phyloP scores from a whole-genome alignment of 1,140 invertebrate genomes.

The Zaprionus ghesquierei region DNA sequence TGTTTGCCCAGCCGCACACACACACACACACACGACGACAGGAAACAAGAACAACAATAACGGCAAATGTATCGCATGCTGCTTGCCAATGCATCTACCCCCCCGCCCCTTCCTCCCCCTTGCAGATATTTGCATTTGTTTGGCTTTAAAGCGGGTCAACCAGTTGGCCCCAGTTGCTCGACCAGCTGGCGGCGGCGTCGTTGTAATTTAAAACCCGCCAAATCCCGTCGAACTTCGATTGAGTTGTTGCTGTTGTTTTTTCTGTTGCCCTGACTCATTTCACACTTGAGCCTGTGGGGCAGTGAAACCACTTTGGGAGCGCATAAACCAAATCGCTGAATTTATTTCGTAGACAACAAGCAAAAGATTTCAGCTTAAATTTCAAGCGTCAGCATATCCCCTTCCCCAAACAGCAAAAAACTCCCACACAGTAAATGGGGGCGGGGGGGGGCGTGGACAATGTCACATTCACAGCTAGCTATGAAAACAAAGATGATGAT shows the following conservation, averaged over 20 bases:
- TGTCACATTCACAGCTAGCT: conserved; percentile 55
- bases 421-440: neutral
- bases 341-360: conserved; percentile 18
- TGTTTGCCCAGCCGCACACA: conserved; percentile 69
- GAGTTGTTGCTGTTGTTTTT: conserved; percentile 42
- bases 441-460: conserved; percentile 23
- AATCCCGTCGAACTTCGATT: conserved; percentile 53
- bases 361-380: conserved; percentile 49
- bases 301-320: conserved; percentile 61
- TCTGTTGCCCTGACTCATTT: conserved; percentile 1
- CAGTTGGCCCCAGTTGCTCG: conserved; percentile 31
- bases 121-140: conserved; percentile 66
- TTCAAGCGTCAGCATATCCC: conserved; percentile 63
- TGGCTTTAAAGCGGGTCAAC: conserved; percentile 67
- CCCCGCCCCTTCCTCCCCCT: neutral
- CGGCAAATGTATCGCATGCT: conserved; percentile 16
- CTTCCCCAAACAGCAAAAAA: too few species aligned
- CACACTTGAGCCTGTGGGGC: too few species aligned
- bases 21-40: conserved; percentile 27
- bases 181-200: neutral
- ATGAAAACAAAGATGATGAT: conserved; percentile 45
- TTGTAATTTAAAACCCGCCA: conserved; percentile 56
- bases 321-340: conserved; percentile 45
- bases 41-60: conserved; percentile 40
- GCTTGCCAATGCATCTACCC: conserved; percentile 28